Percentiles rank a stretch among this genome's conserved stretches.
Conservation (phyloP, 2,888 invertebrate genomes). For the Shargacucullia verbasci region DNA sequence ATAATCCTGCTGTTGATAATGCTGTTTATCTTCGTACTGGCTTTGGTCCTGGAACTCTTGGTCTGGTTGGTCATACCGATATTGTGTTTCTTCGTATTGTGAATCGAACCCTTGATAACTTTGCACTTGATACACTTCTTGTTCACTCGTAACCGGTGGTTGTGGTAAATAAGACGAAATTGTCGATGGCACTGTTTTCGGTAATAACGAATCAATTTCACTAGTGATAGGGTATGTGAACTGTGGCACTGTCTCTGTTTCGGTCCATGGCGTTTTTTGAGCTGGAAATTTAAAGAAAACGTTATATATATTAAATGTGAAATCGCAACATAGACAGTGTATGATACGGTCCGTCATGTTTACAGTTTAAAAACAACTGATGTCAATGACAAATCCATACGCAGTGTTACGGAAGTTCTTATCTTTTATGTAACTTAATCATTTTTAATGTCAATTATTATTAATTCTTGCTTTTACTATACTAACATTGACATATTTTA, state of each 20-base stretch:
- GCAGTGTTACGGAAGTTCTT: constrained; percentile 73
- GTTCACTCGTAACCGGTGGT: constrained; percentile 73
- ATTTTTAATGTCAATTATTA: constrained; percentile 39
- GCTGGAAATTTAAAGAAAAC: constrained; percentile 79
- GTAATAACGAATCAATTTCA: constrained; percentile 74
- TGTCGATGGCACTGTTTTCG: constrained; percentile 75
- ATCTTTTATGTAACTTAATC: constrained; percentile 67
- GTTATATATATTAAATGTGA: constrained; percentile 68
- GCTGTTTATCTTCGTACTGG: constrained; percentile 59
- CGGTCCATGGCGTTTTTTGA: constrained; percentile 84
- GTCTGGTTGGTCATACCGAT: constrained; percentile 60
- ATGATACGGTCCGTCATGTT: constrained; percentile 72
- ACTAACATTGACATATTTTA: constrained; percentile 49
- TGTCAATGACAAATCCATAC: constrained; percentile 52
- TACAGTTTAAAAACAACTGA: constrained; percentile 61
- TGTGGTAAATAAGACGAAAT: constrained; percentile 75
- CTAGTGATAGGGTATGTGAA: constrained; percentile 78
- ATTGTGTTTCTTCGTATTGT: constrained; percentile 65
- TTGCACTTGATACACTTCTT: constrained; percentile 70
- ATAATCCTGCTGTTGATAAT: constrained; percentile 51
- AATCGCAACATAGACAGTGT: constrained; percentile 66
- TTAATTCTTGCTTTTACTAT: constrained; percentile 27
- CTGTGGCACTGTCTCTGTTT: constrained; percentile 75
- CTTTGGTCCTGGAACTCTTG: constrained; percentile 57
- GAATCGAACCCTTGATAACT: constrained; percentile 72